phyloP scores from a whole-genome alignment of 1,140 invertebrate genomes.

The Acromyrmex heyeri region DNA sequence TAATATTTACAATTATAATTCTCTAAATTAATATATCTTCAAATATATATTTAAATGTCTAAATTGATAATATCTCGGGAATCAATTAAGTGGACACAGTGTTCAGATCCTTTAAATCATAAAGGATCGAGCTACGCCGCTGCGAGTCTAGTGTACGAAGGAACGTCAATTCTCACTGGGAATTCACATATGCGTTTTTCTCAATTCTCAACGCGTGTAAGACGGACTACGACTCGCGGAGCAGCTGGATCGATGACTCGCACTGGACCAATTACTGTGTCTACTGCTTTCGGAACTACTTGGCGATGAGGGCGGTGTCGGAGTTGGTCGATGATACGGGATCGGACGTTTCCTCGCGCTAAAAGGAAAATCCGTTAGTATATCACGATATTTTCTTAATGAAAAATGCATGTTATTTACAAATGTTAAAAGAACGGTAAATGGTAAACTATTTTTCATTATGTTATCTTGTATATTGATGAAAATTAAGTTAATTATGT shows the following conservation, averaged over 20 bases:
- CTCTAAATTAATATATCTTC: constrained; percentile 30
- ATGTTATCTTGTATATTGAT: neutral
- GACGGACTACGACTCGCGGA: constrained; percentile 83
- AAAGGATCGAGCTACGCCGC: constrained; percentile 22
- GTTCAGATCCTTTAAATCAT: neutral
- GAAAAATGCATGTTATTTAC: neutral
- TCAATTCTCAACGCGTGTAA: constrained; percentile 79
- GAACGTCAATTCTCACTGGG: constrained; percentile 56
- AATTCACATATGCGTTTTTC: constrained; percentile 31
- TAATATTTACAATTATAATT: constrained; percentile 33
- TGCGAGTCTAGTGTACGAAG: constrained; percentile 63
- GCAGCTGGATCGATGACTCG: constrained; percentile 84
- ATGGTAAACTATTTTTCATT: neutral
- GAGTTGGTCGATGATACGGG: constrained; percentile 94
- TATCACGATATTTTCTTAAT: neutral
- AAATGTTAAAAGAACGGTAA: constrained; percentile 12
- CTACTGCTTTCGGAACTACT: constrained; percentile 89
- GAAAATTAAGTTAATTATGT: neutral
- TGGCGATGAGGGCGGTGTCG: constrained; percentile 90
- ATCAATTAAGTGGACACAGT: neutral
- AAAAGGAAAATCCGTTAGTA: constrained; percentile 82
- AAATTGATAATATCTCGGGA: constrained; percentile 25
- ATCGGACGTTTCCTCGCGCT: constrained; percentile 96
- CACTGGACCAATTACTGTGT: constrained; percentile 86
- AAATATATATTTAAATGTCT: constrained; percentile 14